These are phyloP conservation scores for Machaerirhynchus nigripectus DNA, from an alignment of 2,113 vertebrate species.

Conservation along the genomic window DNA sequence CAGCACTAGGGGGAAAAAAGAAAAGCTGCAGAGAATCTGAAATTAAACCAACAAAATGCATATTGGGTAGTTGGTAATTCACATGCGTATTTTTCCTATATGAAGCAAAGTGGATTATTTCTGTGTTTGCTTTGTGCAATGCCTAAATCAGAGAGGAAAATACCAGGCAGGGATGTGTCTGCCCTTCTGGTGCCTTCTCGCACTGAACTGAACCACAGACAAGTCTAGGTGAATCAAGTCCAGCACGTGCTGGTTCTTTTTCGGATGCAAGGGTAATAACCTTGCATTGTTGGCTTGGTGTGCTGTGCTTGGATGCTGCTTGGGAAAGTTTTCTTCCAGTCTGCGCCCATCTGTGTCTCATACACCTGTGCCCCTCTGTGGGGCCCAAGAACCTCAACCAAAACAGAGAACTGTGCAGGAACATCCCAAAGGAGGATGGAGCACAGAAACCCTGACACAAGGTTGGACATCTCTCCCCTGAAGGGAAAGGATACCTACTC, in stretches of 20 bases:
- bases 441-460: background rate
- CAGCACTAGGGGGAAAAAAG: background rate
- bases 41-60: background rate
- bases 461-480: background rate
- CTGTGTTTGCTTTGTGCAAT: background rate
- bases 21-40: background rate
- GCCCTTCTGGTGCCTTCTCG: background rate
- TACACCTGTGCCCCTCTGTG: background rate
- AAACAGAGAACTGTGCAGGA: background rate
- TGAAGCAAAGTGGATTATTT: background rate
- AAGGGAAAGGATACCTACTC: background rate
- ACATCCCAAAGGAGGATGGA: background rate
- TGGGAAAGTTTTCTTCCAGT: background rate
- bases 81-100: background rate
- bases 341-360: background rate
- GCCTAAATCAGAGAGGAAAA: background rate
- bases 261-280: background rate
- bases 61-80: background rate
- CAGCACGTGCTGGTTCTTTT: background rate
- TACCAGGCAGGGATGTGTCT: background rate
- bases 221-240: background rate
- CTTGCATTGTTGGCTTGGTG: background rate
- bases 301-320: background rate
- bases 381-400: rapidly evolving
- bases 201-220: background rate